Evolutionary conservation across 2,113 vertebrate genomes (phyloP).

Genomic region (Leucopsar rothschildi): DNA sequence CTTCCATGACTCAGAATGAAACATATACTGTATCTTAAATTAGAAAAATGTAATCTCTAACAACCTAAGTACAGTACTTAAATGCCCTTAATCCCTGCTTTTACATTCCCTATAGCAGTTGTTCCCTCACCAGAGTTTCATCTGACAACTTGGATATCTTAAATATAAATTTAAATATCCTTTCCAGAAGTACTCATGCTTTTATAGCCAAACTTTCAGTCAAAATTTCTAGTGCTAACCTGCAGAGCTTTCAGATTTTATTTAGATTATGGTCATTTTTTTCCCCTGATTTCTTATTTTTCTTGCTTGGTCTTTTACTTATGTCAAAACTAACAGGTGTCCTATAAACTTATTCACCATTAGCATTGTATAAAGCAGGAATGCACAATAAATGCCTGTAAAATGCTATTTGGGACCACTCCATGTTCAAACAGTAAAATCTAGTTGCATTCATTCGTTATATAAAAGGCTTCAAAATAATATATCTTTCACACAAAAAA

Average conservation of each 20-base stretch:
- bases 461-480: neutral
- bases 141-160: neutral
- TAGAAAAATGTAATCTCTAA: conserved; percentile 29
- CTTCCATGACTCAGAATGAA: neutral
- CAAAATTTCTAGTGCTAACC: neutral
- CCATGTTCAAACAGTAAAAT: neutral
- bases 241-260: neutral
- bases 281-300: neutral
- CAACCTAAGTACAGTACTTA: neutral
- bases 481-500: neutral
- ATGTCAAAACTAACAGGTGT: neutral
- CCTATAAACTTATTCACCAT: neutral
- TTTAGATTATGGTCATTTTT: neutral
- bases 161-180: neutral
- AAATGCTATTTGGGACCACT: neutral
- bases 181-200: neutral
- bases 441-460: neutral
- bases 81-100: neutral
- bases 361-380: rapidly evolving
- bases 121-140: neutral
- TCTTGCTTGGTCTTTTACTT: neutral
- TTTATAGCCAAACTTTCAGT: neutral
- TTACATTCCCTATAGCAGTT: neutral
- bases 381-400: neutral
- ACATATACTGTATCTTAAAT: conserved; percentile 8